phyloP scores from a whole-genome alignment of 2,113 vertebrate species.

The Rhea pennata region DNA sequence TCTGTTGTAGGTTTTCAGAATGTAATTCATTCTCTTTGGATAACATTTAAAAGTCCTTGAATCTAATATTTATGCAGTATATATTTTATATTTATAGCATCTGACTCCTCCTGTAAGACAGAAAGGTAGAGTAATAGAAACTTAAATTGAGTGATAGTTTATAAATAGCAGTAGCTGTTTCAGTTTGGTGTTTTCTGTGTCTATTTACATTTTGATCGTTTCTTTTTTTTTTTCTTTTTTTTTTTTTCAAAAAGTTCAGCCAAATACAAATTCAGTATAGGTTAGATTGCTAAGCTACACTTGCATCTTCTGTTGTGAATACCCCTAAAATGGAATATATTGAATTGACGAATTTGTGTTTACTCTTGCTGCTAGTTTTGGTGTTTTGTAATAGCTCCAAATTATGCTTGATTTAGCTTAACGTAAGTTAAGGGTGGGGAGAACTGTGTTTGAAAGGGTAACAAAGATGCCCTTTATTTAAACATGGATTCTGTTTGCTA shows the following conservation, averaged over 20 bases:
- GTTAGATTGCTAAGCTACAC: neutral
- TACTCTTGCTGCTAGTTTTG: neutral
- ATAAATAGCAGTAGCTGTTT: neutral
- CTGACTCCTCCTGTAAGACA: neutral
- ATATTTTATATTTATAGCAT: neutral
- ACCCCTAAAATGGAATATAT: accelerated
- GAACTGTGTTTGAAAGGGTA: neutral
- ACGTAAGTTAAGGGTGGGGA: neutral
- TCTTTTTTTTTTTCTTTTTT: neutral
- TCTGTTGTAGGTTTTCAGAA: neutral
- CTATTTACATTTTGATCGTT: neutral
- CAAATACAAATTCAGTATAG: neutral
- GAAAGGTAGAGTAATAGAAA: neutral
- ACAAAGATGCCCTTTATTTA: neutral
- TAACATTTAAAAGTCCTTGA: neutral
- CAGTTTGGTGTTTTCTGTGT: neutral
- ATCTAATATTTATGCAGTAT: neutral
- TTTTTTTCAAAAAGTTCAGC: neutral
- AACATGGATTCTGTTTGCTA: neutral
- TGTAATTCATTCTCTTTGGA: neutral
- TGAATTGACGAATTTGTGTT: neutral
- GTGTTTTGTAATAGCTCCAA: neutral
- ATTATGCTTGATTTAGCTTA: neutral
- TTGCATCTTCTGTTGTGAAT: neutral
- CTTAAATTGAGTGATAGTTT: neutral